A percentile compares a stretch with the other conserved stretches of the same genome.
These are phyloP conservation scores for Athrips mouffetella DNA, from an alignment of 2,888 invertebrate species.

Conservation along the genomic window DNA sequence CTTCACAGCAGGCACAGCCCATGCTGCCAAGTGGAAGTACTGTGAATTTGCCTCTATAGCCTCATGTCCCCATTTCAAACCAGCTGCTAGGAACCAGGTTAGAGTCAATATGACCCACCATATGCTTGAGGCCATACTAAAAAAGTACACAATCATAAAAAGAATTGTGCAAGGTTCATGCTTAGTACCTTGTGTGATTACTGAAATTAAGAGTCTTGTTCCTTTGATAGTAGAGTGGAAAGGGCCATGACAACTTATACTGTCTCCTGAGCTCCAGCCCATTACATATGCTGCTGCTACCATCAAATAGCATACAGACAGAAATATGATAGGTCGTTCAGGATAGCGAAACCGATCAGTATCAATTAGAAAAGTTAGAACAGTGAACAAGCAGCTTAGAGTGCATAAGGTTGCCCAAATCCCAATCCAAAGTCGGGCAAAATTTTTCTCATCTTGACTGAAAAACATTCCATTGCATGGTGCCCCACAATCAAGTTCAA, in stretches of 20 bases:
- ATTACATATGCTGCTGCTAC: constrained; percentile 95
- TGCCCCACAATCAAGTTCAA: constrained; percentile 87
- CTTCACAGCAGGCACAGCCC: constrained; percentile 97
- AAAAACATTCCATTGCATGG: constrained; percentile 97
- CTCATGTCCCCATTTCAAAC: constrained; percentile 98
- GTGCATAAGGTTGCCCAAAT: constrained; percentile 95
- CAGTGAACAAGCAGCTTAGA: constrained; percentile 93
- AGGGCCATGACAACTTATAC: constrained; percentile 89
- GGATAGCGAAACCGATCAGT: constrained; percentile 97
- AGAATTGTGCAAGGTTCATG: constrained; percentile 92
- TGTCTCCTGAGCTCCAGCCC: constrained; percentile 89
- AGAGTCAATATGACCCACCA: constrained; percentile 98
- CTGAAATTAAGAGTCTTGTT: constrained; percentile 84
- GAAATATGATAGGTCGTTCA: constrained; percentile 97
- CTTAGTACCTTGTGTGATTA: constrained; percentile 92
- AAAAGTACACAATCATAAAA: constrained; percentile 97
- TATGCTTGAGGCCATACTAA: constrained; percentile 96
- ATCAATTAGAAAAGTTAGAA: constrained; percentile 95
- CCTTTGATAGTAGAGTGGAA: constrained; percentile 84
- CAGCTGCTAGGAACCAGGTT: constrained; percentile 98
- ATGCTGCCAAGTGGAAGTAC: constrained; percentile 98
- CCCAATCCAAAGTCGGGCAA: constrained; percentile 94
- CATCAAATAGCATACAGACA: constrained; percentile 97
- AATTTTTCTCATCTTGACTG: constrained; percentile 86
- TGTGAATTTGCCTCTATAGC: constrained; percentile 98